Base-by-base conservation (phyloP, 2,113 vertebrate species). In the Chloropsis cyanopogon region DNA sequence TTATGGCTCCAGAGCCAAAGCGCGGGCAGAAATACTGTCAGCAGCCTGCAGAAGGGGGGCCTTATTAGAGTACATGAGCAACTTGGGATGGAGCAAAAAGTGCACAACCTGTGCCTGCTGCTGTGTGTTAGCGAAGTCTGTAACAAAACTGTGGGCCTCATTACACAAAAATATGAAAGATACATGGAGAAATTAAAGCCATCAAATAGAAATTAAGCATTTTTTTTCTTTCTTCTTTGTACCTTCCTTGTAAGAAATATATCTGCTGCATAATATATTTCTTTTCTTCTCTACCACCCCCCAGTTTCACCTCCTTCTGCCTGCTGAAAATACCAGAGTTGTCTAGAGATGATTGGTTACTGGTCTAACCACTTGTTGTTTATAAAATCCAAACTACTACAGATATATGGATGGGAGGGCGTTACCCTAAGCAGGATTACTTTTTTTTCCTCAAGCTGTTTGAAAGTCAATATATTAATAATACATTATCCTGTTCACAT, bases 91-190 rank as follows among this genome's bases (percentile, higher is more conserved):
- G 42, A 77, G 39, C 29, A 61, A 54, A 20, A 72, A 44, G 71
- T 0, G 22, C 66, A 35, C 35, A 61, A 6, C 24, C 33, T 35
- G 37, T 24, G 31, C 37, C 23, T 71, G 63, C 47, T 73, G 35
- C 1, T 1, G 21, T 39, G 65, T 8, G 19, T n/a, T 64, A 66
- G 35, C 0, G 1, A 25, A 28, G 39, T 14, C 47, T 12, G 41
- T 19, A 65, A 73, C 33, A 83, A 56, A 93, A 64, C 9, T 1
- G 18, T 2, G 19, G 4, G 26, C 26, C 42, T 78, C 23, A 3
- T 28, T 50, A 70, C 26, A 73, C 39, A n/a, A 60, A 52, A 86
- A 68, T 56, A 2, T 25, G 19, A 59, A 16, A 52, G 16, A n/a
- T 8, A 57, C 44, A 24, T 0, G 3, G 13, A 91, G 37, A 90